These are phyloP conservation scores for Trachythela sp. DNA, from an alignment of 64 coral and sea anemone genomes.

Conservation along the genomic window DNA sequence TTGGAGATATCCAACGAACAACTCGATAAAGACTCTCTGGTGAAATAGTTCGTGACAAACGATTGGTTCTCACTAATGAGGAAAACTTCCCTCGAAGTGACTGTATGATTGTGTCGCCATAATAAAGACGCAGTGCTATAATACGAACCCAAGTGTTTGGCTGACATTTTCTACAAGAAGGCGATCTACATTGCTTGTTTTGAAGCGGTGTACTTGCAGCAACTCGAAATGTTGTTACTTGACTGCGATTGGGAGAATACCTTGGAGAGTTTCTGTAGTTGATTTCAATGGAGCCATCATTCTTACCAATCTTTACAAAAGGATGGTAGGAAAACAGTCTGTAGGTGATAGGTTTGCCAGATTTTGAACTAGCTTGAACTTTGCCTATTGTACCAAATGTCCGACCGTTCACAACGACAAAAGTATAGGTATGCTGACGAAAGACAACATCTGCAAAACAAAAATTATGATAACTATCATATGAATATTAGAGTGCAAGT, in stretches of 20 bases:
- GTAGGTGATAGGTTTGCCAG: not conserved
- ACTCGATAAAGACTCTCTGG: not conserved
- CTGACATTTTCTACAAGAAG: not conserved
- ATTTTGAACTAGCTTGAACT: not conserved
- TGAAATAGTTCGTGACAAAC: not conserved
- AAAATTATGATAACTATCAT: not conserved
- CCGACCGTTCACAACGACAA: not conserved
- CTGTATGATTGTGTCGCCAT: not conserved
- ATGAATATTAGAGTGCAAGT: no score
- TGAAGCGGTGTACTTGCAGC: not conserved
- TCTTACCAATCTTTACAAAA: not conserved
- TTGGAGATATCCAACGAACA: not conserved
- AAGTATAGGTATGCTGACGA: not conserved
- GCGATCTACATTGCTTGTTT: not conserved
- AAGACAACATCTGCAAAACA: not conserved
- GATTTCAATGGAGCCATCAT: not conserved
- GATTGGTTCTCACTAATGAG: not conserved
- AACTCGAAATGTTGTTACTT: not conserved
- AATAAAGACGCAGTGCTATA: not conserved
- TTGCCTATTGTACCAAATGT: not conserved
- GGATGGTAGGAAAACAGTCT: not conserved
- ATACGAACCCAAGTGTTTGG: not conserved
- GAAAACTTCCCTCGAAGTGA: not conserved
- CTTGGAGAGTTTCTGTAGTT: not conserved
- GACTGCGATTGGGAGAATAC: not conserved